A percentile compares a stretch with the other conserved stretches of the same genome.
Evolutionary conservation across 2,113 vertebrate species (phyloP).

Genomic region (Struthio camelus): DNA sequence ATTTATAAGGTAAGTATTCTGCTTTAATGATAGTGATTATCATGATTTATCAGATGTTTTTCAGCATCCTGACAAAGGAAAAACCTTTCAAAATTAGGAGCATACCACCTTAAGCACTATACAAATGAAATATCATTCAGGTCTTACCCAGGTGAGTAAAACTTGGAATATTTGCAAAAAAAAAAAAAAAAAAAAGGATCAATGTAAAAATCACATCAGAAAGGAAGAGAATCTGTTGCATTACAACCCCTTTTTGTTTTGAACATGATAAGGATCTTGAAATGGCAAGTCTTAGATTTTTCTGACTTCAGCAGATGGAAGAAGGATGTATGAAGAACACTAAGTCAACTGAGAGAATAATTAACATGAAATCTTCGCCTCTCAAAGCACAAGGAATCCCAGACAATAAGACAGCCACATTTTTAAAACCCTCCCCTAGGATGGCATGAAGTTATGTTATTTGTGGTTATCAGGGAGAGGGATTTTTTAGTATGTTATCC

Average conservation of each 20-base stretch:
- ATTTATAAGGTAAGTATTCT: slow-evolving; percentile 36
- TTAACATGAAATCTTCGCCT: slow-evolving; percentile 22
- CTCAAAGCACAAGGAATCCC: slow-evolving; percentile 28
- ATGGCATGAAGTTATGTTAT: neutral
- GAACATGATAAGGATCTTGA: neutral
- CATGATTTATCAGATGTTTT: slow-evolving; percentile 38
- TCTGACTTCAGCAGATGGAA: slow-evolving; percentile 43
- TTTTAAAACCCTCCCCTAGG: neutral
- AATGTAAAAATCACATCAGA: neutral
- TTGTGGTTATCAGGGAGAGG: neutral
- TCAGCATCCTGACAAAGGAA: slow-evolving; percentile 27
- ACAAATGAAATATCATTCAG: neutral
- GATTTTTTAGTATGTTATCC: neutral
- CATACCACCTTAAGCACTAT: neutral
- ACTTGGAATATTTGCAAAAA: neutral
- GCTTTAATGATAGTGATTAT: slow-evolving; percentile 28
- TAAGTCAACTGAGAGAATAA: slow-evolving; percentile 35
- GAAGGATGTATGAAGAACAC: slow-evolving; percentile 18
- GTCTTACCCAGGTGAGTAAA: neutral
- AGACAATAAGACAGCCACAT: neutral
- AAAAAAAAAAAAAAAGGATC: neutral
- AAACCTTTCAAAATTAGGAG: neutral
- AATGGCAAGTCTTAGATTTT: slow-evolving; percentile 42
- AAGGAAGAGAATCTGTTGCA: neutral
- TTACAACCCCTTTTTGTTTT: slow-evolving; percentile 5